These are phyloP conservation scores for Papilio polyxenes DNA, from an alignment of 1,140 invertebrate species.

Conservation along the genomic window DNA sequence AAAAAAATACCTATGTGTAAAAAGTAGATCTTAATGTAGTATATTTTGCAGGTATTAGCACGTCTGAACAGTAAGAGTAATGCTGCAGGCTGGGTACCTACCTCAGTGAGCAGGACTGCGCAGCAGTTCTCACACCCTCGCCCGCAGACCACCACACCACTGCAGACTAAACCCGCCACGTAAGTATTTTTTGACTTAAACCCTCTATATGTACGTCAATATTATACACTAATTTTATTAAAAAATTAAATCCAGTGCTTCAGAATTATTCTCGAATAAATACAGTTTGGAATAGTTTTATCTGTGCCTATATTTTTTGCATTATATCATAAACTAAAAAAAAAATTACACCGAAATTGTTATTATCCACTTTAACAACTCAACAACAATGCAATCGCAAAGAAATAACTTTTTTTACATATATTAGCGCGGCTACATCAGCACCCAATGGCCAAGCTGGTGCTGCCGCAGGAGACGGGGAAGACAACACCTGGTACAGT, in stretches of 20 bases:
- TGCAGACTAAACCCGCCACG: conserved; percentile 70
- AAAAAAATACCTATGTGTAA: no score
- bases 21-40: background rate
- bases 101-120: conserved; percentile 94
- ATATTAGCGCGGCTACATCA: conserved; percentile 48
- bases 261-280: conserved; percentile 11
- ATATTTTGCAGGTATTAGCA: conserved; percentile 81
- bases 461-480: conserved; percentile 59
- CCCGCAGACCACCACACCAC: conserved; percentile 81
- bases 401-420: no score
- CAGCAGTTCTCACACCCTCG: conserved; percentile 94
- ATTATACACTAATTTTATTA: background rate
- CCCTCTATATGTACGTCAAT: no score
- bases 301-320: no score
- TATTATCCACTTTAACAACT: no score
- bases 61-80: conserved; percentile 92
- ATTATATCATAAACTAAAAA: no score
- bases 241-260: background rate
- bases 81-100: conserved; percentile 97
- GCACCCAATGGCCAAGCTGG: conserved; percentile 50
- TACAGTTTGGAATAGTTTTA: no score
- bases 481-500: conserved; percentile 97
- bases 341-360: no score
- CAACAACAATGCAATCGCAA: no score
- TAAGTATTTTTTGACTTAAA: conserved; percentile 45